These are phyloP conservation scores for Sycobia sp. DNA, from an alignment of 1,140 invertebrate genomes.

Conservation along the genomic window DNA sequence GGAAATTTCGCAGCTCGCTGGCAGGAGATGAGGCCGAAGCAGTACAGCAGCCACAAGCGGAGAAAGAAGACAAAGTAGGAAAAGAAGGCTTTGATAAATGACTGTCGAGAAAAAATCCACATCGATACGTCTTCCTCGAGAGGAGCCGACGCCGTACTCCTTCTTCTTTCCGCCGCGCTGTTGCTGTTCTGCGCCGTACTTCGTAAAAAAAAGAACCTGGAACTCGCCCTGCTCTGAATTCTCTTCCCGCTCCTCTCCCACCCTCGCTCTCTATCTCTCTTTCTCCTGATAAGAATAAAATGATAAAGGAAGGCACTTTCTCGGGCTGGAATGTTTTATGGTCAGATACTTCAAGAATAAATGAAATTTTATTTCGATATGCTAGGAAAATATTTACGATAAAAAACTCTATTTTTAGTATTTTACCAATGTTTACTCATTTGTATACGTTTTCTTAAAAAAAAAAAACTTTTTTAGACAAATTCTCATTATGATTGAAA, in stretches of 20 bases:
- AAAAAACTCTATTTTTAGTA: background rate
- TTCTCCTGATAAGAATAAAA: conserved; percentile 31
- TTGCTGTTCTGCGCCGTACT: background rate
- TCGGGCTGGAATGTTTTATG: conserved; percentile 20
- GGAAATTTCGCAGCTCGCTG: conserved; percentile 21
- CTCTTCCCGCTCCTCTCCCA: background rate
- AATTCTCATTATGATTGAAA: no score
- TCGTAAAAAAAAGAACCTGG: conserved; percentile 14
- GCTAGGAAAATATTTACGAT: background rate
- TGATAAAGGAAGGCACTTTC: conserved; percentile 30
- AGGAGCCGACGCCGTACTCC: conserved; percentile 34
- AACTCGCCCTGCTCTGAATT: conserved; percentile 4
- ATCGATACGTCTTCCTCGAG: conserved; percentile 59
- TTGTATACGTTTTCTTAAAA: no score
- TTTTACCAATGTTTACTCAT: no score
- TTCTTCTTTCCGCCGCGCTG: conserved; percentile 8
- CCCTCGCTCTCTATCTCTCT: conserved; percentile 1
- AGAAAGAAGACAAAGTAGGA: conserved; percentile 38
- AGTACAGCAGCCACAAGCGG: conserved; percentile 20
- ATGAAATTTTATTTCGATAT: conserved; percentile 6
- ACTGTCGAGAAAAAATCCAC: conserved; percentile 56
- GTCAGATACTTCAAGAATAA: conserved; percentile 11
- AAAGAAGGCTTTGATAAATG: conserved; percentile 58
- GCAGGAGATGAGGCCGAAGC: no score
- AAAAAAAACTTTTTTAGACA: no score